Evolutionary conservation across 2,888 invertebrate species (phyloP).

Genomic region (Euproctis similis): DNA sequence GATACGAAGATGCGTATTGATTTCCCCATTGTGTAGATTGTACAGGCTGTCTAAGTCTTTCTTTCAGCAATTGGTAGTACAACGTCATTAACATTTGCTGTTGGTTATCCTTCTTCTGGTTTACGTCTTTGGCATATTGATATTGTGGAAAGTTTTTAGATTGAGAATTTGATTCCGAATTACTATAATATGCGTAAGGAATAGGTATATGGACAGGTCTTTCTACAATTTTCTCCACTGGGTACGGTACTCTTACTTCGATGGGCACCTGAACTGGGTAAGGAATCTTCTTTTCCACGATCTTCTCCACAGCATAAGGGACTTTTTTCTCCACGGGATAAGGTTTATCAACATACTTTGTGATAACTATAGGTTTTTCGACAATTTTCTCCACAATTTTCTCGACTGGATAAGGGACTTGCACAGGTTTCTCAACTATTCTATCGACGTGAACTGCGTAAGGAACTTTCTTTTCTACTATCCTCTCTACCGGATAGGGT

Average conservation of each 20-base stretch:
- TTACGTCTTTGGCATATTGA: slow-evolving; percentile 17
- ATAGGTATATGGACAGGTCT: slow-evolving; percentile 45
- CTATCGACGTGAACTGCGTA: slow-evolving; percentile 61
- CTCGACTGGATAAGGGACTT: slow-evolving; percentile 66
- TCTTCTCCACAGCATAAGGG: slow-evolving; percentile 64
- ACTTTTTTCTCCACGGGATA: slow-evolving; percentile 65
- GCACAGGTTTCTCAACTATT: slow-evolving; percentile 61
- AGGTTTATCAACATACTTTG: slow-evolving; percentile 60
- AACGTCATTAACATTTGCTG: slow-evolving; percentile 17
- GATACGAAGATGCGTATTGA: slow-evolving; percentile 54
- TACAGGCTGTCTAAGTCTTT: slow-evolving; percentile 12
- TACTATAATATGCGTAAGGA: slow-evolving; percentile 18
- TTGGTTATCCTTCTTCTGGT: slow-evolving; percentile 8
- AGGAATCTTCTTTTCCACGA: slow-evolving; percentile 70
- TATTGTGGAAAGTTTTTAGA: slow-evolving; percentile 21
- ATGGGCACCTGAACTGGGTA: slow-evolving; percentile 74
- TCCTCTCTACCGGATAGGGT: slow-evolving; percentile 69
- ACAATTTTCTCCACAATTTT: slow-evolving; percentile 70
- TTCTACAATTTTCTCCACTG: slow-evolving; percentile 57
- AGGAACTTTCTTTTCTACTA: slow-evolving; percentile 66
- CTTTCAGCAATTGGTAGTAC: slow-evolving; percentile 22
- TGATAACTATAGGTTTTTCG: slow-evolving; percentile 74
- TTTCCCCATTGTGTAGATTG: slow-evolving; percentile 52
- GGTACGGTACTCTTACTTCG: slow-evolving; percentile 65
- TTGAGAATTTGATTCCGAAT: slow-evolving; percentile 17